A percentile compares a stretch with the other conserved stretches of the same genome.
Conservation (phyloP, 1,140 invertebrate species). For the Zaprionus vittiger region DNA sequence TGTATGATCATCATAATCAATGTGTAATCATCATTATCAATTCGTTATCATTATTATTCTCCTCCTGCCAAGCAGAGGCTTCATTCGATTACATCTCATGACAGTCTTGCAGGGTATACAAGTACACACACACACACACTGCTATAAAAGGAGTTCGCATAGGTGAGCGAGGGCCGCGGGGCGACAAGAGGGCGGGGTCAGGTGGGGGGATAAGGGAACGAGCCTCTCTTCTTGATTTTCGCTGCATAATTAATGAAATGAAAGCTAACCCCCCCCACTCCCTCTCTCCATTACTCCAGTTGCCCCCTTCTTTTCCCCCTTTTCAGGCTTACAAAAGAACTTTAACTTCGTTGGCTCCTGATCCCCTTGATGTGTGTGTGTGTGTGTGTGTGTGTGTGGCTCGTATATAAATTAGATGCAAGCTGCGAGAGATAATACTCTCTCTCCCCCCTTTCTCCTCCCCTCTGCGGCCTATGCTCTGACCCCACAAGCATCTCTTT, state of each 20-base stretch:
- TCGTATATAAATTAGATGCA: constrained; percentile 46
- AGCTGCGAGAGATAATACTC: constrained; percentile 25
- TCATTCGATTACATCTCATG: background rate
- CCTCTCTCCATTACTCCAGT: background rate
- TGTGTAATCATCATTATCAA: too few relatives aligned
- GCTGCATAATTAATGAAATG: constrained; percentile 74
- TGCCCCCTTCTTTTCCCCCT: too few relatives aligned
- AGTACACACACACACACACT: background rate
- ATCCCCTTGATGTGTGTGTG: background rate
- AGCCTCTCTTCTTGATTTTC: constrained; percentile 54
- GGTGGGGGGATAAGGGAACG: too few relatives aligned
- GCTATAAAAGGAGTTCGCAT: background rate
- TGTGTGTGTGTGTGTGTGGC: background rate
- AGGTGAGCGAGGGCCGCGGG: background rate
- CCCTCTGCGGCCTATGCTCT: too few relatives aligned
- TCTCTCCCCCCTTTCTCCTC: background rate
- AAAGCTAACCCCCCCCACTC: constrained; percentile 31
- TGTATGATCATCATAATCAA: too few relatives aligned
- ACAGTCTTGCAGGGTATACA: background rate
- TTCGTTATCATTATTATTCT: too few relatives aligned
- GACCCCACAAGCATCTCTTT: too few relatives aligned
- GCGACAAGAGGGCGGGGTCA: background rate
- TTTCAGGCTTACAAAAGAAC: too few relatives aligned
- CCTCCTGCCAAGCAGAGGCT: too few relatives aligned
- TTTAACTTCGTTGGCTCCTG: background rate